Evolutionary conservation across 2,113 vertebrate species (phyloP).

Genomic region (Ariopsis seemanni): DNA sequence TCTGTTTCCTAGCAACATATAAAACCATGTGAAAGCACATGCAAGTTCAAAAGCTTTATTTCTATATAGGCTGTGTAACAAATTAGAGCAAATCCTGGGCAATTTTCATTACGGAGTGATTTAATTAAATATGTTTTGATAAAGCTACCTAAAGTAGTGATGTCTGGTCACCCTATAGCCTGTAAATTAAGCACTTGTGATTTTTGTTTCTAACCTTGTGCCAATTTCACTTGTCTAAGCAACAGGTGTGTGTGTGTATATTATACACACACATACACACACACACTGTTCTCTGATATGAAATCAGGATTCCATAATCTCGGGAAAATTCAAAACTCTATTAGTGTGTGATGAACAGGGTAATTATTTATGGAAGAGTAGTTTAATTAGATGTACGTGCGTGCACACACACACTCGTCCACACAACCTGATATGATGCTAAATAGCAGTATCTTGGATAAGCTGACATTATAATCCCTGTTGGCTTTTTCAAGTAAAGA

Average conservation of each 20-base stretch:
- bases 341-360: background rate
- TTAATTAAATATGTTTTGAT: no score
- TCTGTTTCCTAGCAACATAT: background rate
- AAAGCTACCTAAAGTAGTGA: no score
- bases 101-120: no score
- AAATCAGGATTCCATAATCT: background rate
- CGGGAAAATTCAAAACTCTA: background rate
- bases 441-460: constrained; percentile 50
- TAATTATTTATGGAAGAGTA: background rate
- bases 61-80: background rate
- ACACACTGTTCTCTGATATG: no score
- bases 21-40: background rate
- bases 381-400: constrained; percentile 14
- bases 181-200: no score
- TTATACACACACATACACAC: no score
- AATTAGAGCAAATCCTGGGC: no score
- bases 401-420: constrained; percentile 8
- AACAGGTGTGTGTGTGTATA: no score
- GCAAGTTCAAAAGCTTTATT: background rate
- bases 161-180: no score
- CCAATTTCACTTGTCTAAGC: no score
- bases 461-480: constrained; percentile 52
- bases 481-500: constrained; percentile 50
- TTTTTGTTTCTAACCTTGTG: no score
- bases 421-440: constrained; percentile 51